These are phyloP conservation scores for Teleogryllus oceanicus DNA, from an alignment of 2,888 invertebrate species.

Conservation along the genomic window DNA sequence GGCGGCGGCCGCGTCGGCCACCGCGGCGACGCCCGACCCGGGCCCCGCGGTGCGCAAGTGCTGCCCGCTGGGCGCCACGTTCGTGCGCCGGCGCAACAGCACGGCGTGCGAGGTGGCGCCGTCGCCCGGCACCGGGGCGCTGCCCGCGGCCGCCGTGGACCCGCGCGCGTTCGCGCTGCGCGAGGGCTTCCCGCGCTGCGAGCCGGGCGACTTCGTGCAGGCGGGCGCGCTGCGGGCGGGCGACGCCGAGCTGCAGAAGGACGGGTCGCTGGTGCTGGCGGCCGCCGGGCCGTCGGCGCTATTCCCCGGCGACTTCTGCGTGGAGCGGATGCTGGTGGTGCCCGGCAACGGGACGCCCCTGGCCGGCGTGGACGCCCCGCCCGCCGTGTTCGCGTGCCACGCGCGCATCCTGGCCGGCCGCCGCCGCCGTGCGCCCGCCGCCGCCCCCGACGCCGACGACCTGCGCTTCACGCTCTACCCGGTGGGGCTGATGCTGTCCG, in stretches of 20 bases:
- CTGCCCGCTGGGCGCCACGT: not conserved
- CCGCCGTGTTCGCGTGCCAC: slow-evolving; percentile 62
- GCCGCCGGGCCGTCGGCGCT: slow-evolving; percentile 35
- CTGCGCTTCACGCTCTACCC: slow-evolving; percentile 70
- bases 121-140: slow-evolving; percentile 44
- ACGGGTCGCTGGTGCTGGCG: slow-evolving; percentile 23
- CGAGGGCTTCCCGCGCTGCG: not conserved
- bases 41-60: not conserved
- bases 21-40: not conserved
- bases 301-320: slow-evolving; percentile 49
- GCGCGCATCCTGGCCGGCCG: slow-evolving; percentile 41
- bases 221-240: slow-evolving; percentile 26
- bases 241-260: slow-evolving; percentile 26
- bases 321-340: slow-evolving; percentile 50
- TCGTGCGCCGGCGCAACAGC: not conserved
- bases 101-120: slow-evolving; percentile 5
- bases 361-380: not conserved
- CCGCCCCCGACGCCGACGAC: slow-evolving; percentile 44
- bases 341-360: slow-evolving; percentile 42
- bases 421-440: not conserved
- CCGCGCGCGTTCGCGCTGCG: not conserved
- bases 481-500: slow-evolving; percentile 73
- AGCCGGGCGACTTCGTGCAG: slow-evolving; percentile 3
- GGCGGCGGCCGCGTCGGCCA: no score
- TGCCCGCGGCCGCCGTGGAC: slow-evolving; percentile 32